A percentile compares a stretch with the other conserved stretches of the same genome.
Evolutionary conservation across 1,140 invertebrate species (phyloP).

Genomic region (Pachypeltis micranthus): DNA sequence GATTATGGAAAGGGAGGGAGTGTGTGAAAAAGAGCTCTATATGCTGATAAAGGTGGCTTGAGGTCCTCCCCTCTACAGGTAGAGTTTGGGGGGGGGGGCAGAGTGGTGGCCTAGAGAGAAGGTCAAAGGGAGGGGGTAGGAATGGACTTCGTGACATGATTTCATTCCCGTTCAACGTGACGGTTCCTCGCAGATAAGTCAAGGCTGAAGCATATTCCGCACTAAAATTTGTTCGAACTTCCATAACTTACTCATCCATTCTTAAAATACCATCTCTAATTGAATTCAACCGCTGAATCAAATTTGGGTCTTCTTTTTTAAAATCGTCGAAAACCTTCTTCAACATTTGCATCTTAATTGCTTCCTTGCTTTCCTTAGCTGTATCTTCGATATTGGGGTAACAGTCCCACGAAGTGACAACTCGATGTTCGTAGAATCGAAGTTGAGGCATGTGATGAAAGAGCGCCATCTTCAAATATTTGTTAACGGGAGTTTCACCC

Average conservation of each 20-base stretch:
- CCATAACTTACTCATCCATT: conserved; percentile 1
- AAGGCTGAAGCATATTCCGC: no score
- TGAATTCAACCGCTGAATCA: background rate
- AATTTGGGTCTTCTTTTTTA: background rate
- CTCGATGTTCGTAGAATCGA: background rate
- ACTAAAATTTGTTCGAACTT: no score
- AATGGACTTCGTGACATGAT: no score
- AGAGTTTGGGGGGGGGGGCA: no score
- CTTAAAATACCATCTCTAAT: background rate
- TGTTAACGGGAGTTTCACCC: background rate
- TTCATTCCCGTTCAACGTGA: no score
- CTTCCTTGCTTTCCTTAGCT: background rate
- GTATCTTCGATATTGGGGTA: background rate
- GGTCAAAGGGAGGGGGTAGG: no score
- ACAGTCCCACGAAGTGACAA: background rate
- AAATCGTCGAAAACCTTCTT: background rate
- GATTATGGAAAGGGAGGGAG: no score
- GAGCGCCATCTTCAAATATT: background rate
- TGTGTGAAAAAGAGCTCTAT: no score
- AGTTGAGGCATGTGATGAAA: background rate
- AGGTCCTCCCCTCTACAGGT: no score
- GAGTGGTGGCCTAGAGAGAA: no score
- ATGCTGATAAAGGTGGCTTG: no score
- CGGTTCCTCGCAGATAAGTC: no score
- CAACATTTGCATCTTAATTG: background rate